Conservation (phyloP, 53 echinoderm and acorn worm genomes). For the Luidia sarsii region DNA sequence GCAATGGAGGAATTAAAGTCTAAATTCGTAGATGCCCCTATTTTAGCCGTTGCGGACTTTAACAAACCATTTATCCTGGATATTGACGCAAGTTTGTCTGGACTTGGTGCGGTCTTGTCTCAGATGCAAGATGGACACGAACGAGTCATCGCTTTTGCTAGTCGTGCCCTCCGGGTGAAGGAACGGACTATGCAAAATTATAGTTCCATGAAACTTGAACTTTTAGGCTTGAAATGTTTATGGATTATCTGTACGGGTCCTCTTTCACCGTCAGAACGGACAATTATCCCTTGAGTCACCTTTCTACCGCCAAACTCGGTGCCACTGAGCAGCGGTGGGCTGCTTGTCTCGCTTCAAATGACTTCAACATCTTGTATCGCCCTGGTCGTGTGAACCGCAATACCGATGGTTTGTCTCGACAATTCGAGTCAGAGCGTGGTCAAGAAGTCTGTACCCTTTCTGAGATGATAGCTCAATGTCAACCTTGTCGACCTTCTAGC, state of each 20-base stretch:
- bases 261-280: slow-evolving; percentile 33
- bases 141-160: slow-evolving; percentile 22
- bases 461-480: not conserved
- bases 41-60: slow-evolving; percentile 44
- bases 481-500: not conserved
- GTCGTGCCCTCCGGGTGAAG: not conserved
- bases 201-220: slow-evolving; percentile 58
- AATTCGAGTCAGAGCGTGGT: not conserved
- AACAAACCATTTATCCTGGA: slow-evolving; percentile 45
- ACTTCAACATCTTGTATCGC: slow-evolving; percentile 2
- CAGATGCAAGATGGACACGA: slow-evolving; percentile 10
- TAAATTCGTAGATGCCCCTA: slow-evolving; percentile 5
- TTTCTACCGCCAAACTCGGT: slow-evolving; percentile 26
- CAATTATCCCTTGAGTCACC: slow-evolving; percentile 48
- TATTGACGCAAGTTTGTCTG: slow-evolving; percentile 47
- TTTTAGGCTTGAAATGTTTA: slow-evolving; percentile 63
- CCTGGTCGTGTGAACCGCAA: not conserved
- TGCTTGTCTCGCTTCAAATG: not conserved
- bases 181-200: slow-evolving; percentile 59
- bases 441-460: not conserved
- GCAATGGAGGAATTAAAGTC: slow-evolving; percentile 26
- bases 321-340: slow-evolving; percentile 1
- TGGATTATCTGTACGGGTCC: slow-evolving; percentile 40
- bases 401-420: slow-evolving; percentile 3
- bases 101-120: slow-evolving; percentile 3